Evolutionary conservation across 2,797 vertebrate species (phyloP), one percentile per base, ranked within the genome.

Genomic region (Leptatherina wallacei): DNA sequence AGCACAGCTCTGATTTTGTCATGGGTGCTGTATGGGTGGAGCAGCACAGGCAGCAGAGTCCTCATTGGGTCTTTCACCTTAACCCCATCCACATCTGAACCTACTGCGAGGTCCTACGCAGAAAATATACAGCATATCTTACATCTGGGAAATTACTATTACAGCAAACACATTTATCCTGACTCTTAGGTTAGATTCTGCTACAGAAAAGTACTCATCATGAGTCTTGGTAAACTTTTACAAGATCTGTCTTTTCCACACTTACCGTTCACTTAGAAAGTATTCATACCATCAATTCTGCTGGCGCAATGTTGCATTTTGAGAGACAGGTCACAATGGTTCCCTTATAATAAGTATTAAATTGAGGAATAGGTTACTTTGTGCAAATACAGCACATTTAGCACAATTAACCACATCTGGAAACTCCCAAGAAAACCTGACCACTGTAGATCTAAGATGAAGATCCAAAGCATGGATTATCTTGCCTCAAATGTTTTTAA

Each of bases 1-100:
- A 99, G 93, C 81, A 99, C 97, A 11, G 97, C 96, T 89, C 98
- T 90, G 80, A 99, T 98, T 93, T 99, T 99, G 84, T 99, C 97
- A 24, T 95, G 89, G 82, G 85, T 97, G 63, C 94, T 93, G 85
- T 90, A 94, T 20, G 92, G 96, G 88, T 91, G 92, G 24, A 99
- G 94, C 6, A 99, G 91, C 79, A 99, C 96, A 0, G 98, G 98
- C 81, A 99, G 95, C 51, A 99, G 95, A 0, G 97, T 98, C 84
- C 97, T 95, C 98, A 99, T 99, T 0, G 95, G 93, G 71, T 99
- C 98, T 85, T 95, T 99, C 40, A 99, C 96, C 91, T 96, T 98
- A 70, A 95, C 88, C 33, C 98, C 97, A 0, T 98, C 96, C 38
- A 90, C 95, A 42, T 99, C 98, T 0, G 91, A 94, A 58, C 98